Percentiles rank a stretch among this genome's conserved stretches.
These are phyloP conservation scores for Anhinga anhinga DNA, from an alignment of 2,113 vertebrate genomes.

Conservation along the genomic window DNA sequence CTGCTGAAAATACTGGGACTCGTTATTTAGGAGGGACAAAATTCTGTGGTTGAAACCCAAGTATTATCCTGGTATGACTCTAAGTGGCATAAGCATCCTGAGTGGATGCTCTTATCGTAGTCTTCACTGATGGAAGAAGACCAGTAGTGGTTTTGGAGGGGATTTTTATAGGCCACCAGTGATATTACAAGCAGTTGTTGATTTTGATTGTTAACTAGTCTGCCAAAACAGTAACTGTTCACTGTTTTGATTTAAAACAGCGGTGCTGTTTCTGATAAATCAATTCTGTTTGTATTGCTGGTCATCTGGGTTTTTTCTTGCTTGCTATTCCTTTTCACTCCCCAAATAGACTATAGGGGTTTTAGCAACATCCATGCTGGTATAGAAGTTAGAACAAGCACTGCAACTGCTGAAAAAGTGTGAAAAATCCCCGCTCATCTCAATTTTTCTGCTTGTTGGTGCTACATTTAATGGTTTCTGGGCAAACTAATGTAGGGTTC, in stretches of 20 bases:
- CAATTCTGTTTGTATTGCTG: not conserved
- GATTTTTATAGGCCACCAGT: not conserved
- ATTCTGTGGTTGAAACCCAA: not conserved
- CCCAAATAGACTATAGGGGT: accelerated
- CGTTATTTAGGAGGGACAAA: not conserved
- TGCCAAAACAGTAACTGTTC: not conserved
- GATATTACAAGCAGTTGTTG: not conserved
- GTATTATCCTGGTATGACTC: not conserved
- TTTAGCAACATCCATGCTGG: not conserved
- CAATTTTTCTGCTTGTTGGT: not conserved
- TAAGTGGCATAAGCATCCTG: not conserved
- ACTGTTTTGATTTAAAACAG: not conserved
- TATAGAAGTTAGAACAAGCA: not conserved
- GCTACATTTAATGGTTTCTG: not conserved
- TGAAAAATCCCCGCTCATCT: not conserved
- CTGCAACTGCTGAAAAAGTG: not conserved
- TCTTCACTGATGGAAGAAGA: not conserved
- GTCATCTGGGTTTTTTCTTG: not conserved
- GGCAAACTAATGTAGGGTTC: not conserved
- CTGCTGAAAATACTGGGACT: not conserved
- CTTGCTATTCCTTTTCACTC: not conserved
- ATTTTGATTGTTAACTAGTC: not conserved
- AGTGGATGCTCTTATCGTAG: not conserved
- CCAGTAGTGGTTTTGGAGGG: not conserved
- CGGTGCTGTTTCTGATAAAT: not conserved